phyloP scores from a whole-genome alignment of 2,113 vertebrate genomes.

The Prolemur simus region DNA sequence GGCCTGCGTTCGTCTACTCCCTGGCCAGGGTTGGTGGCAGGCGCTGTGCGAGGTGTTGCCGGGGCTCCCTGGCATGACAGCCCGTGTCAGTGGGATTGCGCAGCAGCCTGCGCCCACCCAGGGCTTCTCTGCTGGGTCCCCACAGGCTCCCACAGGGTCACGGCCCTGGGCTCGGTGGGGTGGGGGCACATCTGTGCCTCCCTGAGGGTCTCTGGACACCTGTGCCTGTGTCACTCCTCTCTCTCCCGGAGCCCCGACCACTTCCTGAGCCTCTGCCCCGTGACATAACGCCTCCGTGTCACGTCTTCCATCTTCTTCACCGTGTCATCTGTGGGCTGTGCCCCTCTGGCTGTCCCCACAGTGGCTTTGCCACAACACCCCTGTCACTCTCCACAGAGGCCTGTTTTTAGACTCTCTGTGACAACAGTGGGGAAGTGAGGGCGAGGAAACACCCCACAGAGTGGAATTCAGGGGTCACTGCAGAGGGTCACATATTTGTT shows the following conservation, averaged over 20 bases:
- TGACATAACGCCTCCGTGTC: fast-evolving
- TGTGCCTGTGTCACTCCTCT: not conserved
- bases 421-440: no score
- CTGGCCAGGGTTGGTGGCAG: not conserved
- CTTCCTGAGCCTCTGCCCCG: not conserved
- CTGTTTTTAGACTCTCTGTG: not conserved
- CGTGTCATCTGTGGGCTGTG: fast-evolving
- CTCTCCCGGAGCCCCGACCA: fast-evolving
- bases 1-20: no score
- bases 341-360: not conserved
- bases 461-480: no score
- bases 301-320: not conserved
- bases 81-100: not conserved
- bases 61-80: not conserved
- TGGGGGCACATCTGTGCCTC: not conserved
- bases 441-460: fast-evolving
- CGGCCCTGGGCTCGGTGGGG: no score
- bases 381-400: not conserved
- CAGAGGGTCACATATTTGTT: fast-evolving
- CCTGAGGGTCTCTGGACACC: not conserved
- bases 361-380: not conserved
- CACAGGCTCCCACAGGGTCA: not conserved
- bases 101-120: no score
- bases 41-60: no score
- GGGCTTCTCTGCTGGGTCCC: not conserved